These are phyloP conservation scores for Varanus komodoensis DNA, from an alignment of 2,113 vertebrate species.

Conservation along the genomic window DNA sequence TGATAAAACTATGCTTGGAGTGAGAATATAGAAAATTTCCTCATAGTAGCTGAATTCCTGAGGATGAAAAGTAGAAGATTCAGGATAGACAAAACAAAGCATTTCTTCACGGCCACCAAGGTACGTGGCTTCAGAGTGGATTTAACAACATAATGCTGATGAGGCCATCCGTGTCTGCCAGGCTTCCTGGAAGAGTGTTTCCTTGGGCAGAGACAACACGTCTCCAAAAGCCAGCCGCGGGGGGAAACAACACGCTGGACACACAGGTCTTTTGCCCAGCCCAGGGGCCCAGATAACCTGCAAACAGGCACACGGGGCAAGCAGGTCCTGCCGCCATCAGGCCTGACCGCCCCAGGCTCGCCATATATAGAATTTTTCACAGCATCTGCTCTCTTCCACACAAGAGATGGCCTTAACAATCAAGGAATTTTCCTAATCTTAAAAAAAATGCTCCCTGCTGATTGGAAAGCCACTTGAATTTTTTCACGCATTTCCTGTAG, in stretches of 20 bases:
- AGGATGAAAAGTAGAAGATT: neutral
- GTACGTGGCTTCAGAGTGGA: neutral
- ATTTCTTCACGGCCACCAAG: neutral
- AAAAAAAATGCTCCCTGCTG: neutral
- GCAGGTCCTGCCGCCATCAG: too few species aligned
- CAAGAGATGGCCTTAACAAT: neutral
- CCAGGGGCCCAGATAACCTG: too few species aligned
- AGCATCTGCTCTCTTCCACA: neutral
- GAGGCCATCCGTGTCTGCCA: neutral
- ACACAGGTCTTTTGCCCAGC: too few species aligned
- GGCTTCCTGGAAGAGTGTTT: neutral
- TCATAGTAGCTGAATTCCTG: neutral
- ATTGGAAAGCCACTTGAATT: neutral
- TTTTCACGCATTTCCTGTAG: neutral
- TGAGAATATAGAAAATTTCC: neutral
- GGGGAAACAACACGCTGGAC: neutral
- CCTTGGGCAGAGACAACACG: neutral
- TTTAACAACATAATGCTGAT: neutral
- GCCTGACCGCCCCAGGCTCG: too few species aligned
- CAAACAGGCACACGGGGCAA: too few species aligned
- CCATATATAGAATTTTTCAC: neutral
- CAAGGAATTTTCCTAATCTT: rapidly evolving
- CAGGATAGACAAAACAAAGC: neutral
- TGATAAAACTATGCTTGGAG: neutral
- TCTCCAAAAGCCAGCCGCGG: neutral